These are phyloP conservation scores for Chaetogeoica ovagalla DNA, from an alignment of 2,888 invertebrate species.

Conservation along the genomic window DNA sequence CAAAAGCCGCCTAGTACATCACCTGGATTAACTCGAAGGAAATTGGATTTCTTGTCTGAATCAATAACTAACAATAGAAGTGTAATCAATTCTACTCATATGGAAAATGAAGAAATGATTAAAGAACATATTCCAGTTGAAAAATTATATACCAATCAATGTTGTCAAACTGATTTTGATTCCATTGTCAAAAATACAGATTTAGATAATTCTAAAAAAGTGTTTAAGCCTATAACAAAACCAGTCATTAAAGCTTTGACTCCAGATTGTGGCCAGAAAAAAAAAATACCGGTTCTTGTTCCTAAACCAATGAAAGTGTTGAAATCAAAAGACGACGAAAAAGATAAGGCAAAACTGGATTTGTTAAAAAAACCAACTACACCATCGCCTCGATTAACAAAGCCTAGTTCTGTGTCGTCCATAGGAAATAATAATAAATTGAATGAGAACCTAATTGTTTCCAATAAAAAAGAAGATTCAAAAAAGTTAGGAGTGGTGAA, in stretches of 20 bases:
- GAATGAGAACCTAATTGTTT: background rate
- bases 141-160: conserved; percentile 38
- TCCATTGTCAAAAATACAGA: background rate
- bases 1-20: conserved; percentile 38
- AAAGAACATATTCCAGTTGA: conserved; percentile 22
- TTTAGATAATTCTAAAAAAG: conserved; percentile 32
- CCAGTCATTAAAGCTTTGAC: conserved; percentile 26
- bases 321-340: conserved; percentile 33
- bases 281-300: conserved; percentile 47
- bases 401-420: background rate
- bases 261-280: conserved; percentile 27
- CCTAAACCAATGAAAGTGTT: conserved; percentile 43
- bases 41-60: conserved; percentile 39
- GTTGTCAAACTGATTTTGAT: conserved; percentile 47
- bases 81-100: conserved; percentile 12
- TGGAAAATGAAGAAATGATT: conserved; percentile 20
- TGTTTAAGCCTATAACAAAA: conserved; percentile 40
- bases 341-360: conserved; percentile 26
- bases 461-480: conserved; percentile 7
- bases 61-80: conserved; percentile 34
- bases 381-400: conserved; percentile 31
- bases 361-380: conserved; percentile 4
- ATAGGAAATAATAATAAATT: conserved; percentile 18
- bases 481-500: background rate
- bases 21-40: conserved; percentile 38